Evolutionary conservation across 2,113 vertebrate species (phyloP).

Genomic region (Bos javanicus): DNA sequence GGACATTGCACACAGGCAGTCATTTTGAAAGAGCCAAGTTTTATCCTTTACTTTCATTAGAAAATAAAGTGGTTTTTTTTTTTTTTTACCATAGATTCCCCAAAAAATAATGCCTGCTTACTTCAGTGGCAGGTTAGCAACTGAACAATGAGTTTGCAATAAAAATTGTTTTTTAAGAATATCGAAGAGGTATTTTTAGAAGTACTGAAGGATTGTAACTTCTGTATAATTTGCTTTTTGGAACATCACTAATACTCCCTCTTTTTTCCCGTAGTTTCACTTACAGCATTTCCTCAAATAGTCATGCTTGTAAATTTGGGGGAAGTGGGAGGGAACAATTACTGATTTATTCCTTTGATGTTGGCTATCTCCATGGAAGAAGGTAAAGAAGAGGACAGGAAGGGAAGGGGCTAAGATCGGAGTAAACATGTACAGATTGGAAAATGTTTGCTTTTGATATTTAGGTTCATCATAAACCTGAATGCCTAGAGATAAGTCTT

Average conservation of each 20-base stretch:
- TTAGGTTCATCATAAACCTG: not conserved
- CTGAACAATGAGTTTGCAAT: not conserved
- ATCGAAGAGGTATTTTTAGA: not conserved
- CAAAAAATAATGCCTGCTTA: not conserved
- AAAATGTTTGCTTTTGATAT: not conserved
- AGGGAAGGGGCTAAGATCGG: not conserved
- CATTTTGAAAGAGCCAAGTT: slow-evolving; percentile 6
- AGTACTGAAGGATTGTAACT: not conserved
- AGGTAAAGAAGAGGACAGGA: not conserved
- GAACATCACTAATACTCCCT: not conserved
- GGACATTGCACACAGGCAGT: not conserved
- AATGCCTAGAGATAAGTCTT: not conserved
- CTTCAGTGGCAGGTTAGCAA: not conserved
- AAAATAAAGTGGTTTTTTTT: not conserved
- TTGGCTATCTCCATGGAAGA: not conserved
- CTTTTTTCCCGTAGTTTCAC: not conserved
- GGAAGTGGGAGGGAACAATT: not conserved
- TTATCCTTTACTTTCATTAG: slow-evolving; percentile 4
- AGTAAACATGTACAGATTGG: not conserved
- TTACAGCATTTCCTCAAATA: not conserved
- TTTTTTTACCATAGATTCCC: not conserved
- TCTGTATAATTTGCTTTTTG: slow-evolving; percentile 7
- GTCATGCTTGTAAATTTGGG: not conserved
- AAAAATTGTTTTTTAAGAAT: not conserved
- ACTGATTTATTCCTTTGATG: not conserved